Percentiles rank a stretch among this genome's conserved stretches.
Evolutionary conservation across 2,888 invertebrate genomes (phyloP).

Genomic region (Hesperia comma): DNA sequence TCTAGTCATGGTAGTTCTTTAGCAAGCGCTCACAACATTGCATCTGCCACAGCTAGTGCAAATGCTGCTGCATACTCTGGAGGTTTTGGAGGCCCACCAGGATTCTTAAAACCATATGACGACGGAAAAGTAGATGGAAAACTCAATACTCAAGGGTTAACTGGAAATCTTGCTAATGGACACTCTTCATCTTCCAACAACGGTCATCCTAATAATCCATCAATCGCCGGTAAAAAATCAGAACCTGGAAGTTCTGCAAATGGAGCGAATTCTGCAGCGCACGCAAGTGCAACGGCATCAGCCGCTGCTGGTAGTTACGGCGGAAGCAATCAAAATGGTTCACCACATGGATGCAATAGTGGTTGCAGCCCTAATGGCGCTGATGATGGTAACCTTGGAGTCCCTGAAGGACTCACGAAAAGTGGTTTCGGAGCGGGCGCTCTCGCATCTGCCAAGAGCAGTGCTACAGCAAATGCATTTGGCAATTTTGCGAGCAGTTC

Average conservation of each 20-base stretch:
- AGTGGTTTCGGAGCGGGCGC: conserved; percentile 38
- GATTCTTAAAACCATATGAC: conserved; percentile 69
- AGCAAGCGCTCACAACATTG: conserved; percentile 39
- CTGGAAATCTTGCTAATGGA: conserved; percentile 1
- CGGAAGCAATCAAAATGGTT: conserved; percentile 46
- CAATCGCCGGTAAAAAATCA: conserved; percentile 39
- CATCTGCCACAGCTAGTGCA: conserved; percentile 54
- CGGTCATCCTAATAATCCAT: conserved; percentile 5
- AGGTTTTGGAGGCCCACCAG: conserved; percentile 76
- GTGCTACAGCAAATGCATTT: conserved; percentile 50
- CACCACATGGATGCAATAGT: conserved; percentile 46
- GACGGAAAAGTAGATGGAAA: conserved; percentile 60
- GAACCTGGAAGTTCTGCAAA: conserved; percentile 36
- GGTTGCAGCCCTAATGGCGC: conserved; percentile 44
- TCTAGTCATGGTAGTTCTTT: conserved; percentile 19
- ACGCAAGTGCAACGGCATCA: conserved; percentile 54
- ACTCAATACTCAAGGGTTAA: conserved; percentile 16
- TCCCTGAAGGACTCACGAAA: conserved; percentile 39
- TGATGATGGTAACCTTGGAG: conserved; percentile 39
- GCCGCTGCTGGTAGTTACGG: conserved; percentile 50
- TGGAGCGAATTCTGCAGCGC: conserved; percentile 48
- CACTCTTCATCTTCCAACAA: conserved; percentile 16
- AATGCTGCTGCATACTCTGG: conserved; percentile 65
- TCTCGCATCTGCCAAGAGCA: conserved; percentile 58
- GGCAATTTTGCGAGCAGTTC: conserved; percentile 67